Percentiles rank a stretch among this genome's conserved stretches.
Evolutionary conservation across 2,888 invertebrate genomes (phyloP).

Genomic region (Ophion ellenae): DNA sequence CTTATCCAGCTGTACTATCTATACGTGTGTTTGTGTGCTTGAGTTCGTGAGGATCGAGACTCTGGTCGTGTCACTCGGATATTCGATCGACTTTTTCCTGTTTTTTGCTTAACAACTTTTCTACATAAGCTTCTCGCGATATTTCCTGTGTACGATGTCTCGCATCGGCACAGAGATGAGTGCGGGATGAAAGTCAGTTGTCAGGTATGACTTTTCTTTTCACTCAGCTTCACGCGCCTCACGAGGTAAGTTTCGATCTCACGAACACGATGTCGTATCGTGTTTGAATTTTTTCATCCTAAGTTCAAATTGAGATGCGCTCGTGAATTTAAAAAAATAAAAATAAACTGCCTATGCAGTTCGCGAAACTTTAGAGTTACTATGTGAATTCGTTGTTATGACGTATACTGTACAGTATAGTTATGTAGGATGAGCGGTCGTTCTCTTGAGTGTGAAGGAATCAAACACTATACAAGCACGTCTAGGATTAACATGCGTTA

Average conservation of each 20-base stretch:
- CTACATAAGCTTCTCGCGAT: background rate
- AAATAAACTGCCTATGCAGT: background rate
- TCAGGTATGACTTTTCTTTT: background rate
- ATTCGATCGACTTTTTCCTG: slow-evolving; percentile 9
- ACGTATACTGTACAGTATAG: slow-evolving; percentile 9
- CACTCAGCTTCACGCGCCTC: background rate
- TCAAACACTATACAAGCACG: slow-evolving; percentile 19
- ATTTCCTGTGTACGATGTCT: background rate
- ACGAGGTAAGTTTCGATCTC: slow-evolving; percentile 25
- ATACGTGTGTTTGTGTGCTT: slow-evolving; percentile 11
- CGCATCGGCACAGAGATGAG: background rate
- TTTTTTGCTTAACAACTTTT: background rate
- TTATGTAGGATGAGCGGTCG: background rate
- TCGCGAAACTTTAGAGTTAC: slow-evolving; percentile 14
- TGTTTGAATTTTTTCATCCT: slow-evolving; percentile 1
- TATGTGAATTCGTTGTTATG: slow-evolving; percentile 59
- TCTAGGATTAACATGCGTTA: slow-evolving; percentile 23
- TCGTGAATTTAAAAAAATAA: slow-evolving; percentile 4
- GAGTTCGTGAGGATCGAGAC: slow-evolving; percentile 21
- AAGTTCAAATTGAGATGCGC: slow-evolving; percentile 13
- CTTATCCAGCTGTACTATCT: slow-evolving; percentile 5
- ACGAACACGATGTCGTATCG: slow-evolving; percentile 18
- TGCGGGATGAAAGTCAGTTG: background rate
- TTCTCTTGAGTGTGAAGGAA: background rate
- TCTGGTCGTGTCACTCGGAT: slow-evolving; percentile 3